phyloP scores from a whole-genome alignment of 2,888 invertebrate genomes.

The Chrysodeixis includens region DNA sequence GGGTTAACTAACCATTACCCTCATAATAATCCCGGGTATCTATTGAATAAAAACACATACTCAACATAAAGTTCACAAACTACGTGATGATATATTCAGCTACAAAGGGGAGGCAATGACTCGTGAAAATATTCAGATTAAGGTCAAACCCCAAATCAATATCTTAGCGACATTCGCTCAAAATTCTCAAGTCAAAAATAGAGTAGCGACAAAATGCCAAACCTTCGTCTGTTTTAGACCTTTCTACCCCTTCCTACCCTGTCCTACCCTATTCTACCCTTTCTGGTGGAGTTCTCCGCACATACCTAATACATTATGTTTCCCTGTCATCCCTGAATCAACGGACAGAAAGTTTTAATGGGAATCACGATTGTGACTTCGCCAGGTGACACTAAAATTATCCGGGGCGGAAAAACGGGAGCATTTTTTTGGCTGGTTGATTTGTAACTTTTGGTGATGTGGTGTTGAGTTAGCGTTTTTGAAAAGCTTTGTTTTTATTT shows the following conservation, averaged over 20 bases:
- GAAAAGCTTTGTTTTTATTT: neutral
- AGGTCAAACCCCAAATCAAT: slow-evolving; percentile 8
- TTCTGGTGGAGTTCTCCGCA: neutral
- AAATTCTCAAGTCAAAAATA: slow-evolving; percentile 5
- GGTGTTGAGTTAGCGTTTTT: neutral
- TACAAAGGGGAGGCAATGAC: slow-evolving; percentile 10
- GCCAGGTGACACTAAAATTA: slow-evolving; percentile 5
- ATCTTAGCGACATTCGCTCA: slow-evolving; percentile 6
- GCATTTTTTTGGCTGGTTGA: neutral
- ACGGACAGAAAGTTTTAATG: slow-evolving; percentile 3
- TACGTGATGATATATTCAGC: neutral
- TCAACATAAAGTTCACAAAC: neutral
- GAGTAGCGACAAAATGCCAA: slow-evolving; percentile 3
- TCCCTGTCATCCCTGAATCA: slow-evolving; percentile 6
- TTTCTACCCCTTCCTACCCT: neutral
- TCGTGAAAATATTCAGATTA: slow-evolving; percentile 8
- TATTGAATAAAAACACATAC: neutral
- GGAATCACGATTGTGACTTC: neutral
- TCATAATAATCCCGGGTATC: neutral
- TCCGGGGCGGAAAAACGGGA: neutral
- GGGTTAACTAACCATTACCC: too few relatives aligned
- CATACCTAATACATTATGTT: slow-evolving; percentile 6
- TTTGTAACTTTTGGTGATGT: neutral
- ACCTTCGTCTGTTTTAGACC: slow-evolving; percentile 4
- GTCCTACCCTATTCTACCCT: neutral